Evolutionary conservation across 2,888 invertebrate species (phyloP), one percentile per base, ranked within the genome.

Genomic region (Axea sp.): DNA sequence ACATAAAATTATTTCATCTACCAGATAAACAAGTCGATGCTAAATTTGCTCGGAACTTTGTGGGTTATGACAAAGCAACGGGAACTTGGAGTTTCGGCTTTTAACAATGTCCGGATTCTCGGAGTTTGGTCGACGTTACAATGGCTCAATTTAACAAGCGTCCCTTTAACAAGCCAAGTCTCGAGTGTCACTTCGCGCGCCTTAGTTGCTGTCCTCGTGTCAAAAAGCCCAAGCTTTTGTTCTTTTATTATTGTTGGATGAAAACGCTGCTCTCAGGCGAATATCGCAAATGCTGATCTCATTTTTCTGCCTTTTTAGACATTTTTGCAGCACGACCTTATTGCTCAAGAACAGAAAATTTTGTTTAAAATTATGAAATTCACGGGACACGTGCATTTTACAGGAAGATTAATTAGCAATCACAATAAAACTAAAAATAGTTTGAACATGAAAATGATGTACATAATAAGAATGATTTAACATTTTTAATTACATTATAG

Each of bases 101-200:
- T 53, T 45, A 53, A 53, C 64, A 28, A 45, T 45, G 14, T n/a
- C 45, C 24, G 4, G 26, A 35, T 39, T 11, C 3, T 5, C 24
- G 26, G 49, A 59, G 51, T 51, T 35, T 51, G 39, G 39, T 15
- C 47, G 49, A 28, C 51, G 33, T 49, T 31, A 33, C 35, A 7
- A 30, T 17, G 47, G 31, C 41, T 45, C 41, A 39, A 57, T 65
- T 49, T 57, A 69, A 69, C 60, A 60, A 69, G 60, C 60, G 43
- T 24, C 39, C 53, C 43, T 69, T 69, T 53, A 69, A 69, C 69
- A 60, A 69, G 53, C 49, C 53, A 69, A 69, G 53, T 60, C 53
- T 69, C 60, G 51, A 69, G 69, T 51, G 69, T 69, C 60, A 60
- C 69, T 69, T 69, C 69, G 60, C 45, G 30, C 43, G 60, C 53